Conservation (phyloP, 2,797 vertebrate genomes). For the Enteromius argenteus region DNA sequence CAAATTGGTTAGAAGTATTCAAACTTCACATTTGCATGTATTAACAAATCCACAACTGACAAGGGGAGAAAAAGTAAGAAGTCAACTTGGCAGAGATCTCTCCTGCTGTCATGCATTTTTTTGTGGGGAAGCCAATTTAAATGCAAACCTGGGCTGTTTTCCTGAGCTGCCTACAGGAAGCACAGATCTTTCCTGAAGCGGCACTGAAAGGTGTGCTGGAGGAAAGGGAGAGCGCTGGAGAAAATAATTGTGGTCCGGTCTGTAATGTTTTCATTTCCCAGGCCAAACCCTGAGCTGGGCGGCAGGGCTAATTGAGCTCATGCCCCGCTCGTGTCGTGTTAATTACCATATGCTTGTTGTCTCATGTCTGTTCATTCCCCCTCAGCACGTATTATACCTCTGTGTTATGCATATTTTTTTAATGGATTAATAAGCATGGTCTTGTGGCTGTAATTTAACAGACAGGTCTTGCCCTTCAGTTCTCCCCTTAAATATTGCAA, state of each 20-base stretch:
- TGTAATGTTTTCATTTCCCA: conserved; percentile 33
- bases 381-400: not conserved
- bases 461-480: conserved; percentile 31
- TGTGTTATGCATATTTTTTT: conserved; percentile 28
- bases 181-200: conserved; percentile 26
- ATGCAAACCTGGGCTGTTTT: conserved; percentile 32
- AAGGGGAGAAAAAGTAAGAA: conserved; percentile 49
- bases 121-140: conserved; percentile 32
- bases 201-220: conserved; percentile 13
- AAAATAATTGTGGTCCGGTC: not conserved
- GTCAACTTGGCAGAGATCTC: conserved; percentile 50
- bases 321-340: not conserved
- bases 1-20: conserved; percentile 16
- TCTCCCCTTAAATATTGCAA: not conserved
- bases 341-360: conserved; percentile 34
- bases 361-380: conserved; percentile 22
- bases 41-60: conserved; percentile 52
- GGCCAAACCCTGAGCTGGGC: conserved; percentile 29
- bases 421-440: conserved; percentile 21
- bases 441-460: conserved; percentile 1
- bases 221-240: conserved; percentile 34
- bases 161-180: conserved; percentile 37
- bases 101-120: conserved; percentile 48
- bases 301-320: conserved; percentile 49
- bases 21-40: conserved; percentile 48